Conservation (phyloP, 1,140 invertebrate genomes). For the Drosophila willistoni region DNA sequence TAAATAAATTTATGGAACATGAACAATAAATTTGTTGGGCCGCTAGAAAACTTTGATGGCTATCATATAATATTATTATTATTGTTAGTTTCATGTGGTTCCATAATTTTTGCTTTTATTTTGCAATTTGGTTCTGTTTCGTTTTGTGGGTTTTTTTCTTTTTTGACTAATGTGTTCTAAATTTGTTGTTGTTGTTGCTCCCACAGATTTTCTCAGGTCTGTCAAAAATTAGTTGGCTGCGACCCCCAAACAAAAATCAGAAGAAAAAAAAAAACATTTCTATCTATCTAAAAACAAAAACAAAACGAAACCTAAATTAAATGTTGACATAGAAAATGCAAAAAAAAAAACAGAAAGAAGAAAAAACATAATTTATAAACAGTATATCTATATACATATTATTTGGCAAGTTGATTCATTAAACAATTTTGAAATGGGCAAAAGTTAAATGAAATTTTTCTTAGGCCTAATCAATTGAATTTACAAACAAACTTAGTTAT, state of each 20-base stretch:
- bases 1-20: not conserved
- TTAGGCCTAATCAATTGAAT: not conserved
- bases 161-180: constrained; percentile 49
- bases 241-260: constrained; percentile 34
- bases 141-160: constrained; percentile 3
- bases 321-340: constrained; percentile 36
- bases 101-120: constrained; percentile 12
- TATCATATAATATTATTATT: constrained; percentile 10
- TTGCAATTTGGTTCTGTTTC: constrained; percentile 30
- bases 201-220: constrained; percentile 8
- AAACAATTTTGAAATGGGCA: constrained; percentile 4
- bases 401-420: constrained; percentile 1
- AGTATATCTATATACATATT: not conserved
- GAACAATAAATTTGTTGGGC: constrained; percentile 13
- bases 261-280: constrained; percentile 21
- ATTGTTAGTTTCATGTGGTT: constrained; percentile 31
- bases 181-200: constrained; percentile 53
- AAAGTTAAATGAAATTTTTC: not conserved
- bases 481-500: too few relatives aligned
- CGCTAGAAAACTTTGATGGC: not conserved
- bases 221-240: constrained; percentile 25
- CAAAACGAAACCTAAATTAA: constrained; percentile 15
- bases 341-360: not conserved
- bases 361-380: not conserved
- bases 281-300: not conserved